Conservation (phyloP, 2,113 vertebrate genomes). For the Callocephalon fimbriatum region DNA sequence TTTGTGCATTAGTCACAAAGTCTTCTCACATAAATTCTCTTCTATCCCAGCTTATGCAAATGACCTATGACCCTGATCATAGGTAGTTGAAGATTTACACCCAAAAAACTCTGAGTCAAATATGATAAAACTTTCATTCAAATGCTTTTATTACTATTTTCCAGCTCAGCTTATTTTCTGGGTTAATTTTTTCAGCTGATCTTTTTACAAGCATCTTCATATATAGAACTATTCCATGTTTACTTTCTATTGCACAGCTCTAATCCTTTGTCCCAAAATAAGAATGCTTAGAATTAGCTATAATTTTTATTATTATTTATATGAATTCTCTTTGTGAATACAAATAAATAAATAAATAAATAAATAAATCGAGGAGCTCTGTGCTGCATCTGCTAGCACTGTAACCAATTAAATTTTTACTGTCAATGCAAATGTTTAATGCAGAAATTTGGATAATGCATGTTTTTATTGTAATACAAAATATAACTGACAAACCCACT, state of each 20-base stretch:
- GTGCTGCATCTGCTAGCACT: neutral
- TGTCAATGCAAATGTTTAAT: neutral
- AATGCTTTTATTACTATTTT: neutral
- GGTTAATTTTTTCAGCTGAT: neutral
- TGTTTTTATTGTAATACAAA: neutral
- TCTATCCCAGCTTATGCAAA: neutral
- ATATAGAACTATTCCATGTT: neutral
- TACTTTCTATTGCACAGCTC: neutral
- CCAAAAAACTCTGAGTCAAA: neutral
- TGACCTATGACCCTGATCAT: neutral
- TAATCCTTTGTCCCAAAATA: neutral
- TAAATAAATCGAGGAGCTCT: neutral
- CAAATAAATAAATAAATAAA: neutral
- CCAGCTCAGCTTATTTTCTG: neutral
- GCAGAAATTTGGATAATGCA: neutral
- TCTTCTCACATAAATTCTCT: neutral
- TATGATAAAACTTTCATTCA: neutral
- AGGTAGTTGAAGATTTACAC: neutral
- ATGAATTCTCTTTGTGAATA: neutral
- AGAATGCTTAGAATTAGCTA: neutral
- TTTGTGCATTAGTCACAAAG: neutral
- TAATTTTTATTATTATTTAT: neutral
- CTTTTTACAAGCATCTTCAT: neutral
- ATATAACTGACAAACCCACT: neutral
- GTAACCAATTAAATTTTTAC: neutral